Evolutionary conservation across 1,140 invertebrate genomes (phyloP), one percentile per base, ranked within the genome.

Genomic region (Coenobita brevimanus): DNA sequence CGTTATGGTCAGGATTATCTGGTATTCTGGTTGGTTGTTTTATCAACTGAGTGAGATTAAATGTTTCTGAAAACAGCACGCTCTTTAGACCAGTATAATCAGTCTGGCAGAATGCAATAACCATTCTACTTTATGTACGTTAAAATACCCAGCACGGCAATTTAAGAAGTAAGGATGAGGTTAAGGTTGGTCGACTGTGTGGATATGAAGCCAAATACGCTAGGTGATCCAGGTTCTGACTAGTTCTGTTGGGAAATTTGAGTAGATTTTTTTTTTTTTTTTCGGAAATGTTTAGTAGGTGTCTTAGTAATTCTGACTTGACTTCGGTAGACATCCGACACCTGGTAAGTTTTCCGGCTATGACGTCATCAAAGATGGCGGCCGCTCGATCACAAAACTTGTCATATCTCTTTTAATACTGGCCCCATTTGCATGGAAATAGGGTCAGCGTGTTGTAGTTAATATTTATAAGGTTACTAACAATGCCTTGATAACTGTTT

Each of bases 301-400:
- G 75, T 78, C 43, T 76, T 41, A 76, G 73, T 43, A 43, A 78
- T 36, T 0, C 41, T 46, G n/a, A 3, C 50, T 38, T 78, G 75
- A 50, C 75, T 78, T 78, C n/a, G 33, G 13, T 46, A 43, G 75
- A n/a, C 75, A 78, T 78, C 75, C n/a, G 43, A n/a, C 75, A 78
- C 43, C 75, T 46, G 43, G 75, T 78, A 43, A 21, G 75, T 38
- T 43, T 78, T 46, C 75, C 41, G 24, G 30, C 21, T 15, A 50
- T 78, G 36, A 78, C 75, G 75, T 78, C 41, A 78, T 78, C 75
- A 78, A 78, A 46, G 43, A 78, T 78, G 75, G 10, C 13, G 41
- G 75, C 75, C 38, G 75, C 75, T 78, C 41, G 75, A 78, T 38
- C 43, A 50, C 17, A 43, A 78, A 78, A 78, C 43, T 50, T 78